These are phyloP conservation scores for Asarcornis scutulata DNA, from an alignment of 2,113 vertebrate genomes.

Conservation along the genomic window DNA sequence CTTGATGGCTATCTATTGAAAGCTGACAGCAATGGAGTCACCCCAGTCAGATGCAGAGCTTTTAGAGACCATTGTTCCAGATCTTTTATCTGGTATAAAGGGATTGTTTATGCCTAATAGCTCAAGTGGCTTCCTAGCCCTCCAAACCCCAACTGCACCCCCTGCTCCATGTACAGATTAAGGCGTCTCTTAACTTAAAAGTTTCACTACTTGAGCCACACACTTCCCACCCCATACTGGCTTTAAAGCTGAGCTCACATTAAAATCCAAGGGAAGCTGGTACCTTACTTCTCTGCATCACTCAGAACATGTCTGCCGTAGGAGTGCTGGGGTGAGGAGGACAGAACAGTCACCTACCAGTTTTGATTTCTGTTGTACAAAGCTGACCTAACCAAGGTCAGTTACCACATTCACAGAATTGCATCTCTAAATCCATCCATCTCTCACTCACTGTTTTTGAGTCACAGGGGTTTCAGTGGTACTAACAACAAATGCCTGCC, in stretches of 20 bases:
- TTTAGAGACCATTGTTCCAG: slow-evolving; percentile 14
- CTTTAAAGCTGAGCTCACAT: neutral
- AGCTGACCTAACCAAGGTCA: neutral
- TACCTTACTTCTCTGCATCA: neutral
- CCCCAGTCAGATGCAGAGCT: neutral
- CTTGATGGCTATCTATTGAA: neutral
- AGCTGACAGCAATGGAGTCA: neutral
- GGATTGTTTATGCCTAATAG: neutral
- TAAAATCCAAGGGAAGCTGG: neutral
- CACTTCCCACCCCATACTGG: neutral
- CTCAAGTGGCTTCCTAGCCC: neutral
- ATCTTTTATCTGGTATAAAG: neutral
- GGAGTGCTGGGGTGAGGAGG: neutral
- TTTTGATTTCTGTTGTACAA: neutral
- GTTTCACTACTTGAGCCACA: neutral
- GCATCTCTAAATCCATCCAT: too few species aligned
- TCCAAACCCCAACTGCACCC: neutral
- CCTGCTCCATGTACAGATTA: neutral
- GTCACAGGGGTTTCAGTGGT: too few species aligned
- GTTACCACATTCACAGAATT: too few species aligned
- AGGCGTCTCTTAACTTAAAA: neutral
- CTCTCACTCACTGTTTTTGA: too few species aligned
- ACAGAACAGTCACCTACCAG: neutral
- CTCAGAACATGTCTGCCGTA: neutral
- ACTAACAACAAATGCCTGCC: too few species aligned